Evolutionary conservation across 2,888 invertebrate species (phyloP).

Genomic region (Drosophila pegasa): DNA sequence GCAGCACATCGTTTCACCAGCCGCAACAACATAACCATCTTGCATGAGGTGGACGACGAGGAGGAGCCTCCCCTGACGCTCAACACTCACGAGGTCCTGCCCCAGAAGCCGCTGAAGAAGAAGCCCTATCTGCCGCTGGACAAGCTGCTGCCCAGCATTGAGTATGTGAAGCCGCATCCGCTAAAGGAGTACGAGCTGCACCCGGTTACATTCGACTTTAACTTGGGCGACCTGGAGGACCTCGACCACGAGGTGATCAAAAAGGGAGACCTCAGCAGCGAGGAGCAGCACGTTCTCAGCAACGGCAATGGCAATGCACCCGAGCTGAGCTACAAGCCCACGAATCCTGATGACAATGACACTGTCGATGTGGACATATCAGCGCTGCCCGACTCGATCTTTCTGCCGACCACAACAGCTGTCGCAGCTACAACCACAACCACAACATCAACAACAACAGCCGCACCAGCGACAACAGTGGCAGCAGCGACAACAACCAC

Average conservation of each 20-base stretch:
- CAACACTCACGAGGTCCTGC: conserved; percentile 79
- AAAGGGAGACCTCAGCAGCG: conserved; percentile 81
- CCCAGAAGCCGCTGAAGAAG: conserved; percentile 79
- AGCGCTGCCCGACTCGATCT: conserved; percentile 36
- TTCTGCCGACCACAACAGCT: conserved; percentile 35
- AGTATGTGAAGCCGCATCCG: conserved; percentile 74
- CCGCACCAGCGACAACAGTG: conserved; percentile 38
- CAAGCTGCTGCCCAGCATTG: conserved; percentile 71
- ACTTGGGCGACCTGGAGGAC: conserved; percentile 84
- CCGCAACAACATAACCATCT: conserved; percentile 76
- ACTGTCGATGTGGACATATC: conserved; percentile 60
- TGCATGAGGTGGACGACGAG: conserved; percentile 67
- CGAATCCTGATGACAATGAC: conserved; percentile 65
- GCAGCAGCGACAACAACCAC: conserved; percentile 22
- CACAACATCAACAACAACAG: conserved; percentile 20
- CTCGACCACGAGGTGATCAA: conserved; percentile 82
- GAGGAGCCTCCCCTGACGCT: conserved; percentile 69
- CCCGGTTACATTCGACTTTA: conserved; percentile 84
- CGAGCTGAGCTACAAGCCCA: conserved; percentile 53
- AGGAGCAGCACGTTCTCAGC: conserved; percentile 78
- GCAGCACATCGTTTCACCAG: conserved; percentile 30
- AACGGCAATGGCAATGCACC: conserved; percentile 63
- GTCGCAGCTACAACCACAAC: conserved; percentile 16
- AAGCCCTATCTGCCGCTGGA: conserved; percentile 80
- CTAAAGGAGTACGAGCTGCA: conserved; percentile 82